A percentile compares a stretch with the other conserved stretches of the same genome.
Conservation (phyloP, 2,888 invertebrate genomes). For the Dascillus cervinus region DNA sequence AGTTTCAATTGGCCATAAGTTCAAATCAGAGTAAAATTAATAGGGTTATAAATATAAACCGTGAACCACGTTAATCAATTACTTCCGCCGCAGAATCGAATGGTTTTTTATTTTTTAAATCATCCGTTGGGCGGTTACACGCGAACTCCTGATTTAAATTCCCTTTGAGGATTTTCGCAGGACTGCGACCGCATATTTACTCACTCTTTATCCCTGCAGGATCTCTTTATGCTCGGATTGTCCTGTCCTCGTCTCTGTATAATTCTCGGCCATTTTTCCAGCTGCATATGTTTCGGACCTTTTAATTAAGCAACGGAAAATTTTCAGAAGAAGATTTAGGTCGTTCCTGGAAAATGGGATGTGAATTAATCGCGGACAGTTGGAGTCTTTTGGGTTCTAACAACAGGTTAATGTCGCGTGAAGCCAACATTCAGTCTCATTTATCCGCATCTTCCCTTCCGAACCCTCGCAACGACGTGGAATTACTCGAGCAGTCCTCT, state of each 20-base stretch:
- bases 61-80: too few species aligned
- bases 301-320: background rate
- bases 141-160: constrained; percentile 13
- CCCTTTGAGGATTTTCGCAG: constrained; percentile 8
- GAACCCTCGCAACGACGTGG: too few species aligned
- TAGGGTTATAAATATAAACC: too few species aligned
- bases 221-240: constrained; percentile 15
- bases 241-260: constrained; percentile 9
- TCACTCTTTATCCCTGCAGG: constrained; percentile 12
- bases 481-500: too few species aligned
- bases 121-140: too few species aligned
- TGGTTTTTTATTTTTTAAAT: too few species aligned
- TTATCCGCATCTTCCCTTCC: constrained; percentile 26
- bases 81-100: too few species aligned
- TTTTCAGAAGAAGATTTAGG: constrained; percentile 24
- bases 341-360: constrained; percentile 21
- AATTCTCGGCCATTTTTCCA: constrained; percentile 8
- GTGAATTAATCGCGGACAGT: constrained; percentile 37
- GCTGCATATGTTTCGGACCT: too few species aligned
- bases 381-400: constrained; percentile 35
- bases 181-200: constrained; percentile 9
- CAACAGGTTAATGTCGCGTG: constrained; percentile 43
- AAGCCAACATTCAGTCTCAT: constrained; percentile 38
- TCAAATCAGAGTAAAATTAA: too few species aligned
- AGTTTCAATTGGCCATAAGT: too few species aligned